These are phyloP conservation scores for Pogoniulus pusillus DNA, from an alignment of 2,797 vertebrate genomes.

Conservation along the genomic window DNA sequence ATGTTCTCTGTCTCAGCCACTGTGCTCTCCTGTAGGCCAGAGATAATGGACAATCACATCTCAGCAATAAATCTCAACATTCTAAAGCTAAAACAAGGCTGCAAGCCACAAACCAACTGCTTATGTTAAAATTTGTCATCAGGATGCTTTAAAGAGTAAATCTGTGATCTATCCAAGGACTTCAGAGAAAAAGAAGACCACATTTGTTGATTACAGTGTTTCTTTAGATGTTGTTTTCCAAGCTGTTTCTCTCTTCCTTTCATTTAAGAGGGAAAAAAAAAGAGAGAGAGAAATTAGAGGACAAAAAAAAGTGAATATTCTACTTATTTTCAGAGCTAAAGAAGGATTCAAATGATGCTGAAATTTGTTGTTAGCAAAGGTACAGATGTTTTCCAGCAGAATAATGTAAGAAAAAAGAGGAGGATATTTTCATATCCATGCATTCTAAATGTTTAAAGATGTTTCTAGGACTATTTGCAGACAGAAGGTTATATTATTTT, in stretches of 20 bases:
- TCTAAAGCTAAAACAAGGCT: background rate
- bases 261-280: background rate
- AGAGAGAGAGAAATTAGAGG: background rate
- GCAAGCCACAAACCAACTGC: background rate
- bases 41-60: background rate
- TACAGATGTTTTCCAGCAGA: background rate
- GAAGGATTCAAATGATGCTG: background rate
- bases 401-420: accelerated
- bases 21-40: background rate
- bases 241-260: constrained; percentile 4
- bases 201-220: constrained; percentile 23
- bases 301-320: background rate
- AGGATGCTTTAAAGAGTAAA: constrained; percentile 25
- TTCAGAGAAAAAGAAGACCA: constrained; percentile 1
- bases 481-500: background rate
- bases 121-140: background rate
- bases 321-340: background rate
- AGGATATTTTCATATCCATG: background rate
- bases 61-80: background rate
- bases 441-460: background rate
- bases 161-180: background rate
- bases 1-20: background rate
- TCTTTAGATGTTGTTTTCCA: background rate
- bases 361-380: background rate
- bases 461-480: background rate